A percentile compares a stretch with the other conserved stretches of the same genome.
phyloP scores from a whole-genome alignment of 2,888 invertebrate species.

The Drosophila sordidula region DNA sequence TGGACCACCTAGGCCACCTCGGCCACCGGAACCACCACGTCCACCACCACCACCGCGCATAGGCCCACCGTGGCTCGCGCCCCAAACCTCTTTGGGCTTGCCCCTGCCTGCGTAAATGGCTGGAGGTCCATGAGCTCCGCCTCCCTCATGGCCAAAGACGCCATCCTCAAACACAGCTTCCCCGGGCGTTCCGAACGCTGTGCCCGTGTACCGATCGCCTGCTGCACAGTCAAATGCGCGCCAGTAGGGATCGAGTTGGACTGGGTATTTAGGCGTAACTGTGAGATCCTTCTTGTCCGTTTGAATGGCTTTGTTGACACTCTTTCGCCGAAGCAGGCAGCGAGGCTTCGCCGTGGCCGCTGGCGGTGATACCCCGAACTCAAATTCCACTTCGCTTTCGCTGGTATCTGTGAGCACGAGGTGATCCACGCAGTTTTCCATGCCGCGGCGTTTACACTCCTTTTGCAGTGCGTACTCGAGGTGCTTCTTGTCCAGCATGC shows the following conservation, averaged over 20 bases:
- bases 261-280: constrained; percentile 60
- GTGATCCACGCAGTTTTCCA: constrained; percentile 69
- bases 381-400: constrained; percentile 87
- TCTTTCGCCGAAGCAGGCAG: constrained; percentile 85
- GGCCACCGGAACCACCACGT: constrained; percentile 1
- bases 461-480: constrained; percentile 86
- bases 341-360: constrained; percentile 88
- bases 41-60: constrained; percentile 24
- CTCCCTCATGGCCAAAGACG: constrained; percentile 54
- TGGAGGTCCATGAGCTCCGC: constrained; percentile 51
- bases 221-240: constrained; percentile 73
- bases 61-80: constrained; percentile 25
- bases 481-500: constrained; percentile 84
- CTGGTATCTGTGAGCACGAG: constrained; percentile 82
- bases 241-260: constrained; percentile 64
- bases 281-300: constrained; percentile 86
- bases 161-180: constrained; percentile 63
- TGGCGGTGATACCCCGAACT: constrained; percentile 90
- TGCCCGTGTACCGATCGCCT: constrained; percentile 64
- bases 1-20: background rate
- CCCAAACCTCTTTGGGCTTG: constrained; percentile 20
- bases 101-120: constrained; percentile 8
- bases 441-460: constrained; percentile 78
- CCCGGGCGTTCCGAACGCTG: constrained; percentile 43
- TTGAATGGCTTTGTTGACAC: constrained; percentile 87